A percentile compares a stretch with the other conserved stretches of the same genome.
These are phyloP conservation scores for Tachystola acroxantha DNA, from an alignment of 2,888 invertebrate species.

Conservation along the genomic window DNA sequence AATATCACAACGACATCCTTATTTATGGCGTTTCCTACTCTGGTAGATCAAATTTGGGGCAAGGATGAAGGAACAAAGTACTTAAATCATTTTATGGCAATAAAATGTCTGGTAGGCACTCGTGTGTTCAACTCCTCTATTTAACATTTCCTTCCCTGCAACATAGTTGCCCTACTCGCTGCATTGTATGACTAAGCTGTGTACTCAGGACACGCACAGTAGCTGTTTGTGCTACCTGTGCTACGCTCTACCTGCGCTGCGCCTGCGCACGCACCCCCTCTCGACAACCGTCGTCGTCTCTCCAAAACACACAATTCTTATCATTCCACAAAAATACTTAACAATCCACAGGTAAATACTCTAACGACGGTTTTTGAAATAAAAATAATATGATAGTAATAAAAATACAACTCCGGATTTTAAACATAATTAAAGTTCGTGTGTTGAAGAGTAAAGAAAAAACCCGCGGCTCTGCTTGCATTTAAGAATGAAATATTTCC, in stretches of 20 bases:
- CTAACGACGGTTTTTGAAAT: conserved; percentile 42
- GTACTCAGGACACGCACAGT: conserved; percentile 68
- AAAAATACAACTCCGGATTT: conserved; percentile 22
- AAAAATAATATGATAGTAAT: conserved; percentile 50
- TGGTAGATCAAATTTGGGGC: too few relatives aligned
- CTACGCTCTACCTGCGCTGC: conserved; percentile 60
- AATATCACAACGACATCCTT: too few relatives aligned
- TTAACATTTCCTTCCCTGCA: not conserved
- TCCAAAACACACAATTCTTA: conserved; percentile 51
- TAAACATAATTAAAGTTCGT: too few relatives aligned
- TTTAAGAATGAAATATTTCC: too few relatives aligned
- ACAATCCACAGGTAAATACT: conserved; percentile 55
- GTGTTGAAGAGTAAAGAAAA: too few relatives aligned
- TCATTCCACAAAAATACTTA: conserved; percentile 61
- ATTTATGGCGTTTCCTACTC: too few relatives aligned
- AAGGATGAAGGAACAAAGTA: too few relatives aligned
- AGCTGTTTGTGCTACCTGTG: conserved; percentile 70
- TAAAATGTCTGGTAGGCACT: too few relatives aligned
- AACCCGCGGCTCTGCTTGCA: too few relatives aligned
- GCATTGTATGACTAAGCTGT: conserved; percentile 52
- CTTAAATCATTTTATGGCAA: too few relatives aligned
- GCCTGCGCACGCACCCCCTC: conserved; percentile 16
- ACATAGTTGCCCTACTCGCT: conserved; percentile 30
- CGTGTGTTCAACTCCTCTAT: too few relatives aligned
- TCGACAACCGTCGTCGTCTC: conserved; percentile 8